phyloP scores from a whole-genome alignment of 1,140 invertebrate genomes.

The Penaeus vannamei region DNA sequence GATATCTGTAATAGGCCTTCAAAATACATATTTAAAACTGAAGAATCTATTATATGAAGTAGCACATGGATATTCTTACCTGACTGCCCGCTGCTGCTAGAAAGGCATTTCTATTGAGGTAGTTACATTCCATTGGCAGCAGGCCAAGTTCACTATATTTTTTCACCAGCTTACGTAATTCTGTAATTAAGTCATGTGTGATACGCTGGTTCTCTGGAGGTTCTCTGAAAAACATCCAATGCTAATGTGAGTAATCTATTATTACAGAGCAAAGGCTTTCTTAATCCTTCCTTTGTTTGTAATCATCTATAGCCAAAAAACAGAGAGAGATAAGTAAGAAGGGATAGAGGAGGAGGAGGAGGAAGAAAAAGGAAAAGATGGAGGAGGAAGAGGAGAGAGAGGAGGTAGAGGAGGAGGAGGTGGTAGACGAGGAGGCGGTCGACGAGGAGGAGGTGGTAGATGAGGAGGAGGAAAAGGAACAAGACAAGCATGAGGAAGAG shows the following conservation, averaged over 20 bases:
- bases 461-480: too few relatives aligned
- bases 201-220: conserved; percentile 67
- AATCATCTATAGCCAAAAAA: too few relatives aligned
- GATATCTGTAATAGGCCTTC: too few relatives aligned
- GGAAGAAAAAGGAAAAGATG: too few relatives aligned
- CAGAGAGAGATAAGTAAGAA: too few relatives aligned
- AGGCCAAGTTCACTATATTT: conserved; percentile 89
- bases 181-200: conserved; percentile 66
- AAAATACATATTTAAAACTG: background rate
- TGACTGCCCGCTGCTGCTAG: conserved; percentile 83
- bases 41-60: background rate
- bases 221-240: conserved; percentile 53
- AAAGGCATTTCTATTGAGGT: conserved; percentile 94
- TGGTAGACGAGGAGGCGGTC: too few relatives aligned
- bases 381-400: too few relatives aligned
- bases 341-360: too few relatives aligned
- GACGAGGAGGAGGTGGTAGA: too few relatives aligned
- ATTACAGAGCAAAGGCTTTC: background rate
- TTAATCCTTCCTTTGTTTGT: too few relatives aligned
- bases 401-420: too few relatives aligned
- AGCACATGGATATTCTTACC: conserved; percentile 14
- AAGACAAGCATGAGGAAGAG: too few relatives aligned
- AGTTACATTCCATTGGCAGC: conserved; percentile 95
- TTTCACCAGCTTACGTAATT: conserved; percentile 71
- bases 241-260: conserved; percentile 23